Conservation (phyloP, 2,888 invertebrate species). For the Crematogaster levior region DNA sequence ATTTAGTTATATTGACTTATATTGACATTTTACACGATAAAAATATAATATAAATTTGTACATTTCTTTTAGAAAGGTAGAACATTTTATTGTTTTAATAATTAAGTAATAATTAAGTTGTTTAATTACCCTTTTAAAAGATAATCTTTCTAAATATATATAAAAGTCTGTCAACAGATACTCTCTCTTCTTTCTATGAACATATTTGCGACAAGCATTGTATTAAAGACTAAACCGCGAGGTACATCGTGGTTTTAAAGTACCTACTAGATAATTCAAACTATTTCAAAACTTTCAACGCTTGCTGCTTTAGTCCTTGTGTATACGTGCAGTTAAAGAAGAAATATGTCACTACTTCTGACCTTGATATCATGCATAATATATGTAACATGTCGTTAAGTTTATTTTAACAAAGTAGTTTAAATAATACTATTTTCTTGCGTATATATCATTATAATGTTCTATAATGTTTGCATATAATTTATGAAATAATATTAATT, state of each 20-base stretch:
- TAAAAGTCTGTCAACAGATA: not conserved
- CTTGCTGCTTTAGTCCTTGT: constrained; percentile 33
- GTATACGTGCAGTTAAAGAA: constrained; percentile 24
- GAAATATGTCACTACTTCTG: constrained; percentile 49
- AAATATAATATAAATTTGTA: not conserved
- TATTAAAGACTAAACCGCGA: constrained; percentile 50
- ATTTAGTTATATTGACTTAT: not conserved
- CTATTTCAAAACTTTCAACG: constrained; percentile 52
- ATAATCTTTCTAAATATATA: not conserved
- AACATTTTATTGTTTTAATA: not conserved
- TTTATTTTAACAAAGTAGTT: not conserved
- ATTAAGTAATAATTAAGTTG: not conserved
- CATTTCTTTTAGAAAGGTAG: not conserved
- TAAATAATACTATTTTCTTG: not conserved
- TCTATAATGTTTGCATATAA: not conserved
- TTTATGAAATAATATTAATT: not conserved
- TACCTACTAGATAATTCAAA: constrained; percentile 48
- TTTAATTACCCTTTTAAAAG: not conserved
- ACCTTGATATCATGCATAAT: constrained; percentile 28
- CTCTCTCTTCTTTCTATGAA: constrained; percentile 20
- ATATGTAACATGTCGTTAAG: not conserved
- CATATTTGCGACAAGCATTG: constrained; percentile 44
- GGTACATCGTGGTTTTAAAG: constrained; percentile 48
- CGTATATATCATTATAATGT: not conserved
- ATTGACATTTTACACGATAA: not conserved